Conservation (phyloP, 1,140 invertebrate species). For the Tetraneura akinire region DNA sequence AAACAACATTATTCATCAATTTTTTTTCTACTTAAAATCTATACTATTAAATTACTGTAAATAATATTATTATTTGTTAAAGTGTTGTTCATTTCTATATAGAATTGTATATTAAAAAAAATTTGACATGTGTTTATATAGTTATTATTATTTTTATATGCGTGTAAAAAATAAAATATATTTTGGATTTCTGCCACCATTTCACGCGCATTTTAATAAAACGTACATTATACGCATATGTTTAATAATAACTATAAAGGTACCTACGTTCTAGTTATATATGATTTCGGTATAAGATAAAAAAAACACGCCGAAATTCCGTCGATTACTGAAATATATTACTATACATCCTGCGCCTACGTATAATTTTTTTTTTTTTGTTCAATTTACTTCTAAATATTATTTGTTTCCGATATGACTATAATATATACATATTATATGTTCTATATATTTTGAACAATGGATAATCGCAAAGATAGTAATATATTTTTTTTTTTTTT, state of each 20-base stretch:
- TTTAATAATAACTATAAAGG: slow-evolving; percentile 46
- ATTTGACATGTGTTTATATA: slow-evolving; percentile 2
- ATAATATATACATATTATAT: not conserved
- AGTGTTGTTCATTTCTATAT: not conserved
- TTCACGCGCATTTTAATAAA: not conserved
- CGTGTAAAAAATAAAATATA: not conserved
- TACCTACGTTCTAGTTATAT: not conserved
- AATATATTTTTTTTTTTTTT: not conserved
- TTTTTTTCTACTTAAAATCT: not conserved
- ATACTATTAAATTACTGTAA: too few species aligned
- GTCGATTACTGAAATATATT: not conserved
- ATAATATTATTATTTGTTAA: not conserved
- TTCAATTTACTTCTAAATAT: not conserved
- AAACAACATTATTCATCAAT: not conserved
- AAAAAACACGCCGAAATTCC: not conserved
- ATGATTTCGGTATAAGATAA: not conserved
- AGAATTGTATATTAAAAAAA: slow-evolving; percentile 1
- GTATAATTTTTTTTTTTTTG: not conserved
- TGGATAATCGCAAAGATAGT: not conserved
- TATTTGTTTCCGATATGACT: not conserved
- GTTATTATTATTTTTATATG: slow-evolving; percentile 7
- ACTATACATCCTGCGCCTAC: not conserved
- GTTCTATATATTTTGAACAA: not conserved
- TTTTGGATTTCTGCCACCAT: slow-evolving; percentile 38
- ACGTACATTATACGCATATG: not conserved